These are phyloP conservation scores for Anseranas semipalmata DNA, from an alignment of 2,113 vertebrate genomes.

Conservation along the genomic window DNA sequence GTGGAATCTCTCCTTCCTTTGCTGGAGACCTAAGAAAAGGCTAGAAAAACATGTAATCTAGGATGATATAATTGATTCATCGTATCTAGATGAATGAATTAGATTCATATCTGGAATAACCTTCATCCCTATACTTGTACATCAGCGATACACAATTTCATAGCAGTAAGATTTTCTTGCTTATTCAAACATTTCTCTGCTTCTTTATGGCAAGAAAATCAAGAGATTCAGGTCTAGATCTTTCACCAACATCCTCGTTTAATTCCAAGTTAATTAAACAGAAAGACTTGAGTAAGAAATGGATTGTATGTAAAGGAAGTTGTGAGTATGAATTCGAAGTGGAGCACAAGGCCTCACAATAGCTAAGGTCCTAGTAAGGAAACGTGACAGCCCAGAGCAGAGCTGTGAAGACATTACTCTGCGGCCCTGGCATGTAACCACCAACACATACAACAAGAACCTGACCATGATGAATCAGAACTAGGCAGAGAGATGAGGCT, in stretches of 20 bases:
- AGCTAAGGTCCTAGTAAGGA: neutral
- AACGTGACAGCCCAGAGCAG: neutral
- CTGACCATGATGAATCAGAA: rapidly evolving
- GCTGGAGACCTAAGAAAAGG: neutral
- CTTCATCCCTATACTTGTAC: neutral
- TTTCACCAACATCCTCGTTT: neutral
- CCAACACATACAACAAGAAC: neutral
- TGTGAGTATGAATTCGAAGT: neutral
- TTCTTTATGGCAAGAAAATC: neutral
- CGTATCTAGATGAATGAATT: neutral
- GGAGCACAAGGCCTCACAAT: neutral
- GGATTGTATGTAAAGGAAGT: neutral
- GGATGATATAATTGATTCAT: neutral
- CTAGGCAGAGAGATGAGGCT: neutral
- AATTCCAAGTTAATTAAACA: neutral
- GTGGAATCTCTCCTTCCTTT: neutral
- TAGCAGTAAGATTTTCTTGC: neutral
- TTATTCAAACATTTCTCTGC: neutral
- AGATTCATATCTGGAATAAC: neutral
- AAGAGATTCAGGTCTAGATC: neutral
- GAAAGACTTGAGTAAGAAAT: neutral
- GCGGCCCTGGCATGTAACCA: neutral
- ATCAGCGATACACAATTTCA: neutral
- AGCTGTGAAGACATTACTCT: neutral
- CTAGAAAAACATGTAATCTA: neutral